phyloP scores from a whole-genome alignment of 2,113 vertebrate species.

The Hippolais icterina region DNA sequence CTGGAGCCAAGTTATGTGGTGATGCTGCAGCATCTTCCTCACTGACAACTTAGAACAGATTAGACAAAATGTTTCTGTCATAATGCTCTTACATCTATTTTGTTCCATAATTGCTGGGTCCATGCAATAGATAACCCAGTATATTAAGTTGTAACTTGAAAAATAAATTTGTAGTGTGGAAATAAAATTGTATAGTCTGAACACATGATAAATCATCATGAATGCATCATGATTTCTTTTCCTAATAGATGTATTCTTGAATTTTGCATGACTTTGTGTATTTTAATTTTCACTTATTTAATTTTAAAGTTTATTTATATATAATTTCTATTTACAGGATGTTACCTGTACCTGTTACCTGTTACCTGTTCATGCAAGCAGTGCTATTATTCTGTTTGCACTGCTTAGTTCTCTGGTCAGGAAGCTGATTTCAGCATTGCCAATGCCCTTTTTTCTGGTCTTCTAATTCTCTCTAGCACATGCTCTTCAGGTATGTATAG shows the following conservation, averaged over 20 bases:
- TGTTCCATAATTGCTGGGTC: neutral
- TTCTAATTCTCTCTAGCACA: neutral
- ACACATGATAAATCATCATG: neutral
- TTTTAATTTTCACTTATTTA: neutral
- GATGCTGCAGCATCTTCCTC: neutral
- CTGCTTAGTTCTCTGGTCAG: neutral
- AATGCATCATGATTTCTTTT: neutral
- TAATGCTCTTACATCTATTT: neutral
- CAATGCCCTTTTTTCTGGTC: neutral
- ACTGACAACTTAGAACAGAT: neutral
- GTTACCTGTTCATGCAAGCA: neutral
- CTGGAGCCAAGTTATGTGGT: neutral
- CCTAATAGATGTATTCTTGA: neutral
- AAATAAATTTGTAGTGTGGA: neutral
- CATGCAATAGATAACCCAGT: neutral
- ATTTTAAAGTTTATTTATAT: neutral
- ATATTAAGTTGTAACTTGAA: neutral
- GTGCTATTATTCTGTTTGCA: neutral
- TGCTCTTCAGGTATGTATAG: neutral
- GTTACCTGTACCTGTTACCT: too few species aligned
- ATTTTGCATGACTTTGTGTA: neutral
- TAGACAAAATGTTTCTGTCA: neutral
- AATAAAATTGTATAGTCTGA: neutral
- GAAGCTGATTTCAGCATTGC: neutral
- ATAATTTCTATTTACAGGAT: neutral